A percentile compares a stretch with the other conserved stretches of the same genome.
phyloP scores from a whole-genome alignment of 2,797 vertebrate species.

The Pelobates cultripes region DNA sequence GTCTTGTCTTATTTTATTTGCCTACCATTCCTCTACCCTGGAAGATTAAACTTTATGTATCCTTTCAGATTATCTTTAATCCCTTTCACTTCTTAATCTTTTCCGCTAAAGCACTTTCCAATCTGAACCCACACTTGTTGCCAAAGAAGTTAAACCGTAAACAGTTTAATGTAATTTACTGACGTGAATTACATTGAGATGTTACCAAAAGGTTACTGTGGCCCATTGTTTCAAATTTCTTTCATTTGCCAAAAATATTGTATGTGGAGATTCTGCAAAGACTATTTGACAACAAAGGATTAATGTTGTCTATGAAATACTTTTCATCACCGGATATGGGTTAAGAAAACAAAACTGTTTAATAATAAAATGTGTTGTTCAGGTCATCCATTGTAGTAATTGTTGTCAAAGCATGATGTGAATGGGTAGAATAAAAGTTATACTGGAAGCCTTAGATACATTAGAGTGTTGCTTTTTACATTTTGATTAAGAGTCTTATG shows the following conservation, averaged over 20 bases:
- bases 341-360: neutral
- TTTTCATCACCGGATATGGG: neutral
- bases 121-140: neutral
- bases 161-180: neutral
- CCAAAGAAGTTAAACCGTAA: conserved; percentile 12
- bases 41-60: neutral
- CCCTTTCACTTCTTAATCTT: conserved; percentile 5
- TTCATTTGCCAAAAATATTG: neutral
- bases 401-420: too few relatives aligned
- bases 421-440: too few relatives aligned
- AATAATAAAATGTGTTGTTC: neutral
- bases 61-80: neutral
- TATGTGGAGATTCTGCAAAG: neutral
- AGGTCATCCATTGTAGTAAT: too few relatives aligned
- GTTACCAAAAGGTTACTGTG: conserved; percentile 6
- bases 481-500: too few relatives aligned
- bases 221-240: neutral
- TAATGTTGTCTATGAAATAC: neutral
- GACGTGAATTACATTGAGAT: neutral
- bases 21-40: neutral
- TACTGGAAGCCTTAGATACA: too few relatives aligned
- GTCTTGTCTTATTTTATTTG: conserved; percentile 16
- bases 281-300: neutral
- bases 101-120: conserved; percentile 5
- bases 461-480: too few relatives aligned